Base-by-base conservation (phyloP, 2,888 invertebrate species). In the Tenthredo scrophulariae region DNA sequence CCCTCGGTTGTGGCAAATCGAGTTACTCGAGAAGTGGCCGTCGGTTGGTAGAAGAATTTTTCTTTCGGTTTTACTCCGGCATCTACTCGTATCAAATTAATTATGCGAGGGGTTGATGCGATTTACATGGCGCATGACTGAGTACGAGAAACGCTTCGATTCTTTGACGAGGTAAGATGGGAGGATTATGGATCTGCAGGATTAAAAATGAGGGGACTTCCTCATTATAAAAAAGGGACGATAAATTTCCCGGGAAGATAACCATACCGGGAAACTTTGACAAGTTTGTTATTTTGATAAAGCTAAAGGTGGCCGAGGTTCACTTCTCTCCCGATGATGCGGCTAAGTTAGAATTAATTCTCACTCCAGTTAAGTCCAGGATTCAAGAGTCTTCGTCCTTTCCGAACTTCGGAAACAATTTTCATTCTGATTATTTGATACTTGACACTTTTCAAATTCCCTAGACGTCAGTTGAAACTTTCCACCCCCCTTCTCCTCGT, bases 401-500 rank as follows among this genome's bases (percentile, higher is more conserved):
- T 26, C 10, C 26, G 3, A 43, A 74, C 72, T 74, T 74, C 22
- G 72, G 72, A 43, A 74, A 74, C 72, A 74, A 74, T 74, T 74
- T 74, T 74, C 72, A 18, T 43, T 40, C 22, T 43, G 43, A 74
- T 74, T 74, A 74, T 22, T n/a, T 74, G 43, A 43, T 74, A 74
- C 43, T 74, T 74, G 72, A 74, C 72, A 22, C 40, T 74, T 70
- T 70, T 74, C 72, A 43, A 43, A 74, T 74, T 74, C 22, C 13
- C 43, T 15, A 74, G 40, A 74, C 15, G 40, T 43, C 40, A 43
- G 9, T 6, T 74, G 1, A 10, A 74, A 74, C 22, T 74, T 74
- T 43, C 29, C 15, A 67, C 33, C 13, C 10, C 37, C 22, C 6
- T 40, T 22, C 22, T 72, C 40, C n/a, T 43, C 40, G 62, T 0